Percentiles rank a stretch among this genome's conserved stretches.
Evolutionary conservation across 2,113 vertebrate genomes (phyloP).

Genomic region (Microcebus tavaratra): DNA sequence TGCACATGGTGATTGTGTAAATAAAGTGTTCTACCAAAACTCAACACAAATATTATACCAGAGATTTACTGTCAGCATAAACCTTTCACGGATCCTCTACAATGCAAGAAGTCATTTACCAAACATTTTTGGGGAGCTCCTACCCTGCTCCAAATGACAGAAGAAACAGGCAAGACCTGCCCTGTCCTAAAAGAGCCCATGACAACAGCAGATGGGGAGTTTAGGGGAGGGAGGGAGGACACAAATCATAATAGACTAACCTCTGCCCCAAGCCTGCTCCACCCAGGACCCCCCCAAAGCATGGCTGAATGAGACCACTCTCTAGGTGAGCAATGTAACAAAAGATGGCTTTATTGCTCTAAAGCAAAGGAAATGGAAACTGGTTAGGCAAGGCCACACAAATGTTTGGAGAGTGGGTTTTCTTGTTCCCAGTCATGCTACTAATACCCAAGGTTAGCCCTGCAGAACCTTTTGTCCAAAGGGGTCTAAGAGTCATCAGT

Average conservation of each 20-base stretch:
- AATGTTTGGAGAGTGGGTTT: neutral
- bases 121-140: neutral
- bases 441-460: neutral
- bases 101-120: neutral
- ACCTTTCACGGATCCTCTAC: neutral
- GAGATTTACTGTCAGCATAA: neutral
- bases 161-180: neutral
- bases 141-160: too few species aligned
- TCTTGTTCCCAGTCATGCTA: neutral
- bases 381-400: neutral
- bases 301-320: neutral
- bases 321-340: neutral
- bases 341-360: constrained; percentile 9
- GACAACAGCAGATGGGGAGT: neutral
- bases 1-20: neutral
- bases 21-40: neutral
- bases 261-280: neutral
- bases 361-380: neutral
- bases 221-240: neutral
- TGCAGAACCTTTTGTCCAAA: neutral
- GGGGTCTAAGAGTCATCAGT: neutral
- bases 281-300: neutral
- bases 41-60: neutral
- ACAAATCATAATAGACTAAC: neutral
- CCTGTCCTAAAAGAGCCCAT: neutral